These are phyloP conservation scores for Macrostomum lignano DNA, from an alignment of 1,140 invertebrate genomes.

Conservation along the genomic window DNA sequence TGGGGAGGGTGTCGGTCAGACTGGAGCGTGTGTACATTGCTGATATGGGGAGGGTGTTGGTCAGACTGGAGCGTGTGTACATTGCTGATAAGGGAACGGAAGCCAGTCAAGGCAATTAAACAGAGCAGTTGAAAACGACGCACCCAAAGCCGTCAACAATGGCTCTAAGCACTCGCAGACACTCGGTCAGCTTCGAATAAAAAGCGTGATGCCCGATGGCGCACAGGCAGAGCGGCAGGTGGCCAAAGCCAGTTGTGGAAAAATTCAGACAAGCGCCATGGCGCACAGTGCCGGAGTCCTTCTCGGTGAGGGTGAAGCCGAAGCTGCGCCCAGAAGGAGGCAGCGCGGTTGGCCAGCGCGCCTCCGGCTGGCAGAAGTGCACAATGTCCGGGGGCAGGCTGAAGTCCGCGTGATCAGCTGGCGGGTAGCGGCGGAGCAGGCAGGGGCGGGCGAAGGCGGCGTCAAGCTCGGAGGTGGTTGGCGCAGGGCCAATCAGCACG, in stretches of 20 bases:
- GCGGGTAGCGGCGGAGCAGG: constrained; percentile 38
- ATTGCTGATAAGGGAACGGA: too few species aligned
- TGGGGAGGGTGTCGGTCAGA: too few species aligned
- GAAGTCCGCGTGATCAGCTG: constrained; percentile 81
- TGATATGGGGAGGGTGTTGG: too few species aligned
- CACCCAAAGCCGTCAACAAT: constrained; percentile 44
- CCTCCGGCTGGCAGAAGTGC: constrained; percentile 97
- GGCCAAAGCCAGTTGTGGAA: too few species aligned
- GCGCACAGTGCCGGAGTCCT: constrained; percentile 59
- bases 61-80: too few species aligned
- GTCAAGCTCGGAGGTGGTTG: constrained; percentile 12
- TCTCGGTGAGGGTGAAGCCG: constrained; percentile 94
- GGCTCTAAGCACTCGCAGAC: constrained; percentile 68
- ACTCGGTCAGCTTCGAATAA: constrained; percentile 83
- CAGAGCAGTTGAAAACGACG: too few species aligned
- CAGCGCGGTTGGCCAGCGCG: constrained; percentile 65
- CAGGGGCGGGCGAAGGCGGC: background rate
- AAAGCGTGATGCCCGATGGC: constrained; percentile 95
- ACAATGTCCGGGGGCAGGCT: constrained; percentile 82
- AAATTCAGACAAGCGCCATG: constrained; percentile 86
- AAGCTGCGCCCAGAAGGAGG: too few species aligned
- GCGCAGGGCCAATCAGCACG: constrained; percentile 61
- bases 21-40: too few species aligned
- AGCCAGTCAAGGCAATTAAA: too few species aligned
- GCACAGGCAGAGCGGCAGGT: too few species aligned